Evolutionary conservation across 1,140 invertebrate species (phyloP).

Genomic region (Calephelis virginiensis): DNA sequence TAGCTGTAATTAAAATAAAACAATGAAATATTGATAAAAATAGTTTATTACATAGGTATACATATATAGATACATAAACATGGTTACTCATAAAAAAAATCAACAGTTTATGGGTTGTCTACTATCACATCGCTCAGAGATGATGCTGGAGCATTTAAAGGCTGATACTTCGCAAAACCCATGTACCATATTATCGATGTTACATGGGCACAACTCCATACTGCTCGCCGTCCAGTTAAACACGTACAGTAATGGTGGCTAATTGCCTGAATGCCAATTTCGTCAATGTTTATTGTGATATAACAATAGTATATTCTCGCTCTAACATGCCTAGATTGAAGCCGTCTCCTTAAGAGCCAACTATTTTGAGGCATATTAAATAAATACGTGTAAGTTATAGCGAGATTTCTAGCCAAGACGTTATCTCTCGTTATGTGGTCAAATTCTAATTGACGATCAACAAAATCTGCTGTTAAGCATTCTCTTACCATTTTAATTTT

Average conservation of each 20-base stretch:
- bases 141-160: not conserved
- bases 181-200: constrained; percentile 16
- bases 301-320: constrained; percentile 1
- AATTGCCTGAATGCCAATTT: not conserved
- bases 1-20: no score
- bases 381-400: not conserved
- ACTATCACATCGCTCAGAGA: constrained; percentile 16
- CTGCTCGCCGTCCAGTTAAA: constrained; percentile 3
- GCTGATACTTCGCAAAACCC: constrained; percentile 8
- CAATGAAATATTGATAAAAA: no score
- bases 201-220: not conserved
- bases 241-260: constrained; percentile 16
- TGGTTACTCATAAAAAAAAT: no score
- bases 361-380: constrained; percentile 11
- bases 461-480: constrained; percentile 11
- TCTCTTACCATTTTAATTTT: not conserved
- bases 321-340: constrained; percentile 9
- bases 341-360: not conserved
- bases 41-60: no score
- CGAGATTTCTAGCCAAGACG: no score
- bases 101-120: not conserved
- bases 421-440: no score
- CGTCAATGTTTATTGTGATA: not conserved
- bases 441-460: not conserved
- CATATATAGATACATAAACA: no score